Percentiles rank a stretch among this genome's conserved stretches.
Conservation (phyloP, 2,888 invertebrate genomes). For the Steromphala cineraria region DNA sequence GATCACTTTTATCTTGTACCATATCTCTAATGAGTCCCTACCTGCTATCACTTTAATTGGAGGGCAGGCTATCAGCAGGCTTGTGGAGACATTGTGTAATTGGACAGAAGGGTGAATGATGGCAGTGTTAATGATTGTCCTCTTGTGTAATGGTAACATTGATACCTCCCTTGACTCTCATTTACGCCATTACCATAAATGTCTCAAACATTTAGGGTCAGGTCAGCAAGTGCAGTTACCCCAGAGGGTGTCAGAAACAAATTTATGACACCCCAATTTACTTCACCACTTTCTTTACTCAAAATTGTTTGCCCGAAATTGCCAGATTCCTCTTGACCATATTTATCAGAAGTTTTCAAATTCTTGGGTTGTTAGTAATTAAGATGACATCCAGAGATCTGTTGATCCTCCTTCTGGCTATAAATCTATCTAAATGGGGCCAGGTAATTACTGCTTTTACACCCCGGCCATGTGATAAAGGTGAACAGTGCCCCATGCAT, state of each 20-base stretch:
- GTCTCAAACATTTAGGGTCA: background rate
- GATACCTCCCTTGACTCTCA: too few relatives aligned
- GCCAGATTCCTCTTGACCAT: background rate
- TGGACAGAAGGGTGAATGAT: background rate
- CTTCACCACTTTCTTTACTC: background rate
- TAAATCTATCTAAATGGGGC: constrained; percentile 17
- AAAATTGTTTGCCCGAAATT: background rate
- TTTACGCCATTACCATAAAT: too few relatives aligned
- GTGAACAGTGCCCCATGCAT: background rate
- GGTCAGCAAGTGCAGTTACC: background rate
- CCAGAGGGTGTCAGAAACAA: background rate
- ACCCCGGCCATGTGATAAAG: constrained; percentile 6
- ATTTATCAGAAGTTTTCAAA: background rate
- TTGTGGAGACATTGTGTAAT: background rate
- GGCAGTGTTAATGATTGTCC: background rate
- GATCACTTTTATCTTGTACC: too few relatives aligned
- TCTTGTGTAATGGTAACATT: background rate
- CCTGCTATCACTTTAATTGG: too few relatives aligned
- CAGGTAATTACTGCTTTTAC: constrained; percentile 9
- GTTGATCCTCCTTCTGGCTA: background rate
- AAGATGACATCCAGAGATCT: background rate
- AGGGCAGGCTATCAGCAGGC: background rate
- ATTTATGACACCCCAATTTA: background rate
- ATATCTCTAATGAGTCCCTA: too few relatives aligned
- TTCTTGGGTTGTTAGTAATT: background rate